Base-by-base conservation (phyloP, 1,140 invertebrate species). In the Drosophila pandora region DNA sequence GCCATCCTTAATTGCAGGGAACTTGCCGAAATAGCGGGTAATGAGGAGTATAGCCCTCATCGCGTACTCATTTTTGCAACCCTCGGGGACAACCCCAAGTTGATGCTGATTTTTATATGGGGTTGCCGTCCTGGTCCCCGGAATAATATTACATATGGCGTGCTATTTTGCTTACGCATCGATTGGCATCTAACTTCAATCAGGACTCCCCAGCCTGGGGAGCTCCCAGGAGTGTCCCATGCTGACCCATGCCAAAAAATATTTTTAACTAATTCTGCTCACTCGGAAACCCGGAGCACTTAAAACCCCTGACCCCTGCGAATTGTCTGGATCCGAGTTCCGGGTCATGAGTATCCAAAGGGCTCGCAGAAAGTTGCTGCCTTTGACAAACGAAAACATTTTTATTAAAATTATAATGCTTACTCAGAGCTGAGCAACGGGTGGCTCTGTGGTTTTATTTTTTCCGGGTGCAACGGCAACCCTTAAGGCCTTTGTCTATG, bases 401-500 rank as follows among this genome's bases (percentile, higher is more conserved):
- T 87, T 75, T 85, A 85, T 78, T 85, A 85, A 85, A 87, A 87
- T 87, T 76, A 85, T 61, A 85, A 75, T 87, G 71, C 76, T 64
- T 62, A 79, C 56, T 58, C 79, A 77, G 56, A 60, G 21, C 1
- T 52, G 60, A 43, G 39, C 25, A 37, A 47, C 9, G 28, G 59
- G 17, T 21, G 30, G 63, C 17, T 58, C 13, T 57, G 63, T 68
- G 65, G 65, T 55, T 68, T 48, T 6, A 23, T 23, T 39, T 68
- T 45, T 32, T 28, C 23, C 28, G 9, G 21, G 23, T 69, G 30
- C 67, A 72, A 30, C 60, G 69, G 60, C 52, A 47, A 39, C 57
- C 64, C 60, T 70, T 69, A 52, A 43, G 45, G 64, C 60, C 71
- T 56, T 68, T 71, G 32, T 55, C 79, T 69, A 71, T 83, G 70